These are phyloP conservation scores for Atrichornis clamosus DNA, from an alignment of 2,113 vertebrate genomes.

Conservation along the genomic window DNA sequence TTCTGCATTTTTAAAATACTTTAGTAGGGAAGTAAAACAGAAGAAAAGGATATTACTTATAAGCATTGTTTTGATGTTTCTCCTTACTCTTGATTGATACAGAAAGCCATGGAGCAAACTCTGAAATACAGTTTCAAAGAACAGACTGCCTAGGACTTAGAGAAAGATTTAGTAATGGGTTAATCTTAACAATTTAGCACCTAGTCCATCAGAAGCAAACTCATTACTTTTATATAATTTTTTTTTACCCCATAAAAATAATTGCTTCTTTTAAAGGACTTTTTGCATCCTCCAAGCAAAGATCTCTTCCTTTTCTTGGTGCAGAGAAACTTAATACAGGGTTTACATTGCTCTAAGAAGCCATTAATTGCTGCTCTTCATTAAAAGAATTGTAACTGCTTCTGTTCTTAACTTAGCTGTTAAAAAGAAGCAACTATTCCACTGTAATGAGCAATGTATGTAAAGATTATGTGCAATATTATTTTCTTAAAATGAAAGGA, in stretches of 20 bases:
- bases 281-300: background rate
- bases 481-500: background rate
- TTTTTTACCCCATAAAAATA: background rate
- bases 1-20: slow-evolving; percentile 3
- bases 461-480: background rate
- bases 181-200: background rate
- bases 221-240: background rate
- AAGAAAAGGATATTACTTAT: background rate
- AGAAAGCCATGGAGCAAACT: background rate
- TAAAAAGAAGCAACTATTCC: background rate
- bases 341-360: background rate
- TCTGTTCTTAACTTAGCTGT: background rate
- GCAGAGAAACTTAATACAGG: background rate
- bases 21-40: background rate
- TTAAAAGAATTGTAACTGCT: background rate
- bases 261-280: background rate
- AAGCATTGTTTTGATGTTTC: background rate
- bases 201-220: background rate
- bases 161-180: background rate
- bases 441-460: background rate
- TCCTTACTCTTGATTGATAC: background rate
- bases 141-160: background rate
- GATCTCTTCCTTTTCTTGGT: background rate
- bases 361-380: background rate
- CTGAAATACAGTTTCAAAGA: background rate